Conservation (phyloP, 2,888 invertebrate genomes). For the Phalera bucephala region DNA sequence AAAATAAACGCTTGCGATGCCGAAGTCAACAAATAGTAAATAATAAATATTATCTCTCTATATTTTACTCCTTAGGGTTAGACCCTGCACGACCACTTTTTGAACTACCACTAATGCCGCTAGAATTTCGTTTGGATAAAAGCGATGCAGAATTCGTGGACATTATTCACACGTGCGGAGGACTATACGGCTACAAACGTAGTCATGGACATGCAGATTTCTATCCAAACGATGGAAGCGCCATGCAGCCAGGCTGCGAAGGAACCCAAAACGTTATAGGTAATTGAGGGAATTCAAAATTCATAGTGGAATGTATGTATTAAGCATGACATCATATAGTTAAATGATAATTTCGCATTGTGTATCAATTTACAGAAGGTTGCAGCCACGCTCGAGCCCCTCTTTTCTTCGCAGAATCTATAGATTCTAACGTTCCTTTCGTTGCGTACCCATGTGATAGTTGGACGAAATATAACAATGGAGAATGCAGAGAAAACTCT, state of each 20-base stretch:
- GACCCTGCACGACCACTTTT: slow-evolving; percentile 88
- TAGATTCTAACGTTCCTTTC: slow-evolving; percentile 79
- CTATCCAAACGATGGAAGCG: slow-evolving; percentile 87
- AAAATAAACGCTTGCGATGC: too few species aligned
- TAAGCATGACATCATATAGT: too few species aligned
- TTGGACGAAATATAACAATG: slow-evolving; percentile 70
- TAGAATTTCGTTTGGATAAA: slow-evolving; percentile 75
- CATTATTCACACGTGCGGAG: slow-evolving; percentile 88
- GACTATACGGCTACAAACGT: slow-evolving; percentile 83
- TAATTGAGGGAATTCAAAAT: too few species aligned
- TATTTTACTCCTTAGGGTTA: slow-evolving; percentile 54
- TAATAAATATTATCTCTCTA: too few species aligned
- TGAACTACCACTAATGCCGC: slow-evolving; percentile 66
- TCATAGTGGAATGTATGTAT: too few species aligned
- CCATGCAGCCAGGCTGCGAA: slow-evolving; percentile 87
- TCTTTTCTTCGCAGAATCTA: slow-evolving; percentile 85
- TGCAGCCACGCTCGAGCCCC: slow-evolving; percentile 88
- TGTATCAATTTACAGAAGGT: slow-evolving; percentile 80
- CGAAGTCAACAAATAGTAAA: too few species aligned
- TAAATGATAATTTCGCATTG: too few species aligned
- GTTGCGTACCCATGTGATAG: slow-evolving; percentile 80
- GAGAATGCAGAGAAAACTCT: slow-evolving; percentile 56
- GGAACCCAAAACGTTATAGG: slow-evolving; percentile 65
- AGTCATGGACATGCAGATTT: slow-evolving; percentile 88
- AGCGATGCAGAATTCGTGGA: slow-evolving; percentile 89